Evolutionary conservation across 2,113 vertebrate genomes (phyloP).

Genomic region (Centropristis striata): DNA sequence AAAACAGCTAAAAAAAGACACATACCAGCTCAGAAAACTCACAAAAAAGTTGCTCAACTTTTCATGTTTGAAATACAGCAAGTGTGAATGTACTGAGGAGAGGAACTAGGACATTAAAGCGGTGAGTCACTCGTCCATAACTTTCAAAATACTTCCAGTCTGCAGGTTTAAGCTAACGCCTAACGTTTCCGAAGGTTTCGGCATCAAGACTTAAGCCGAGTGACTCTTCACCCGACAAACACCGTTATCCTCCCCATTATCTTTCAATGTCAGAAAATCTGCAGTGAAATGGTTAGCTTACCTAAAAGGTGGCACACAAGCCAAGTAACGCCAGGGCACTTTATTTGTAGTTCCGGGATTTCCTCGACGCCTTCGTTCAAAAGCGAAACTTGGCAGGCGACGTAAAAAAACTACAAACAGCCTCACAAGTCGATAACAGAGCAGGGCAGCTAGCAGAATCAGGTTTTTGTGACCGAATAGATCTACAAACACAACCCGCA

Average conservation of each 20-base stretch:
- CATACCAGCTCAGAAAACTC: background rate
- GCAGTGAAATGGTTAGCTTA: background rate
- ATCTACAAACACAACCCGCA: background rate
- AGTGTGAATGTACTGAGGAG: background rate
- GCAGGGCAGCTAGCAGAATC: conserved; percentile 9
- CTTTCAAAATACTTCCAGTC: conserved; percentile 2
- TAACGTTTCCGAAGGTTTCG: conserved; percentile 3
- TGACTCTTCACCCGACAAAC: background rate
- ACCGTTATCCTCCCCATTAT: rapidly evolving
- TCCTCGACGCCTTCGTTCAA: conserved; percentile 16
- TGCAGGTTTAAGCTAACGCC: background rate
- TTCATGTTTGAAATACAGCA: background rate
- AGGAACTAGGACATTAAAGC: background rate
- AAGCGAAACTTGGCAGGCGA: conserved; percentile 30
- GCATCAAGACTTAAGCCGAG: background rate
- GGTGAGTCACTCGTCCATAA: background rate
- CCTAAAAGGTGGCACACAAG: background rate
- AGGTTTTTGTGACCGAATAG: background rate
- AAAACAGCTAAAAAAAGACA: background rate
- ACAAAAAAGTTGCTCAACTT: rapidly evolving
- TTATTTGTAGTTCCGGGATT: conserved; percentile 63
- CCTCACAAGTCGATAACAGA: conserved; percentile 43
- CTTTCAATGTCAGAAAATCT: rapidly evolving
- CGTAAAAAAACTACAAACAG: conserved; percentile 60
- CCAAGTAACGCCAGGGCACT: background rate